Conservation (phyloP, 1,140 invertebrate species). For the Zophobas atratus region DNA sequence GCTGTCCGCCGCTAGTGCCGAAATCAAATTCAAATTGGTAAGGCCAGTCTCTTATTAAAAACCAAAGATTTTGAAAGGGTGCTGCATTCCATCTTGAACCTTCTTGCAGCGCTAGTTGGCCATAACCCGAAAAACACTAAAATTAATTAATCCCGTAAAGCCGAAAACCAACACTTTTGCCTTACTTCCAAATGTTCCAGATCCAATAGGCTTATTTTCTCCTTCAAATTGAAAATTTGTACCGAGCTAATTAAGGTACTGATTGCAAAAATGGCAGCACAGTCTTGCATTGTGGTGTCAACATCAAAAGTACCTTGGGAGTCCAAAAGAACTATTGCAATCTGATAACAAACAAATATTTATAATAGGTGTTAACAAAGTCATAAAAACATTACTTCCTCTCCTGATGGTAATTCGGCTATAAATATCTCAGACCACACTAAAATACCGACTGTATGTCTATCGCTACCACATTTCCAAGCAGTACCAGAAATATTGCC, state of each 20-base stretch:
- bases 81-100: background rate
- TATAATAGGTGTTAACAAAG: no score
- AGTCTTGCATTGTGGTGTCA: background rate
- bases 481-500: no score
- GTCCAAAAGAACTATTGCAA: conserved; percentile 1
- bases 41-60: background rate
- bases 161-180: background rate
- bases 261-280: background rate
- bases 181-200: background rate
- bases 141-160: background rate
- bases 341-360: background rate
- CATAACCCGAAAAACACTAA: background rate
- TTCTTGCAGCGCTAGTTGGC: background rate
- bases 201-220: background rate
- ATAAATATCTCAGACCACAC: no score
- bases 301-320: conserved; percentile 17
- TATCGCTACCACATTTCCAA: no score
- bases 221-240: background rate
- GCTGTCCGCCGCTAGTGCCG: background rate
- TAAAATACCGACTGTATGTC: no score
- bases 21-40: background rate
- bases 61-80: background rate
- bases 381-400: no score
- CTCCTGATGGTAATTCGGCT: no score
- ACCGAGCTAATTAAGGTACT: background rate